Base-by-base conservation (phyloP, 2,113 vertebrate species). In the Dendropsophus ebraccatus region DNA sequence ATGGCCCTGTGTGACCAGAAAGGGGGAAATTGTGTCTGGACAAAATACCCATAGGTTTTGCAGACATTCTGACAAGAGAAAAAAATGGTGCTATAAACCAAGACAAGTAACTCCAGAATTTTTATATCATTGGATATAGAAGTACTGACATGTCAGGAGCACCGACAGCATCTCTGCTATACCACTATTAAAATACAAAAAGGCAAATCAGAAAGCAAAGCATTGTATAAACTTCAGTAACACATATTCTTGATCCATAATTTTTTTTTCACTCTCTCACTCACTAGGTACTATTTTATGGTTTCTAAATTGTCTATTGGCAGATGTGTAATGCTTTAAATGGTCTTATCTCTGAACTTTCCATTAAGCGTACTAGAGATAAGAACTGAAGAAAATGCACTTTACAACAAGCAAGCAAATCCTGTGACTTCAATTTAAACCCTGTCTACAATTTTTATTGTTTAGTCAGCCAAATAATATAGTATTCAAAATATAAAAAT, bases 331-430 rank as follows among this genome's bases (percentile, higher is more conserved):
- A 74, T 76, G 14, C 41, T 83, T 73, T 74, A 76, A 84, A 76
- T 32, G 82, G 37, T 50, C 21, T 84, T 84, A 76, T 76, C 82
- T 76, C 28, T 76, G 72, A 84, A 76, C 54, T 84, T 84, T 56
- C 82, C 54, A 84, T 76, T 75, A 84, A 62, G 25, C 37, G 16
- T 49, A 16, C 14, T 52, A 76, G 16, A 84, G 82, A 84, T 84
- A 84, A 83, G 67, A 41, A 83, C 11, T 37, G 69, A 56, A 65
- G 60, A 74, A 84, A 73, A 84, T 45, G 21, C 23, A 47, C 54
- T 84, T 75, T 41, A 84, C 16, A 72, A 70, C 70, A 52, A 75
- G 69, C 69, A 47, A 56, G n/a, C 70, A 60, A 62, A 84, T 28
- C 14, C 1, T 49, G 16, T 32, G 19, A 65, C 47, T 70, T 82